These are phyloP conservation scores for Epinotia demarniana DNA, from an alignment of 2,888 invertebrate genomes.

Conservation along the genomic window DNA sequence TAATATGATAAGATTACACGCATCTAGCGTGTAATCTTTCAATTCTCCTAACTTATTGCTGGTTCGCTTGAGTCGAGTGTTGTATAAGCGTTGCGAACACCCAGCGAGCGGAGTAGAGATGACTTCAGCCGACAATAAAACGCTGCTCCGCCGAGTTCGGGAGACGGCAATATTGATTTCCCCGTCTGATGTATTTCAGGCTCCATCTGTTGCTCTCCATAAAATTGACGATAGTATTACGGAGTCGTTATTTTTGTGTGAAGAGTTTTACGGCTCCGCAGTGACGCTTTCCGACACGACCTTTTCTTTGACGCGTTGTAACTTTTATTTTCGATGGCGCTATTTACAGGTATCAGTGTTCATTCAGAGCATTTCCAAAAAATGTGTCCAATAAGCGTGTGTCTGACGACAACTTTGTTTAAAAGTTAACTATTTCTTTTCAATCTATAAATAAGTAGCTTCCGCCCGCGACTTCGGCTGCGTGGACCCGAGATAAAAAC, in stretches of 20 bases:
- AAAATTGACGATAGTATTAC: constrained; percentile 82
- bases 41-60: background rate
- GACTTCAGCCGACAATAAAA: constrained; percentile 66
- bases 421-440: too few relatives aligned
- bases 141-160: constrained; percentile 65
- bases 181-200: constrained; percentile 75
- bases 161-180: constrained; percentile 81
- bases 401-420: too few relatives aligned
- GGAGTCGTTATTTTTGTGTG: constrained; percentile 81
- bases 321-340: constrained; percentile 52
- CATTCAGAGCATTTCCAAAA: background rate
- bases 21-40: too few relatives aligned
- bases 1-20: too few relatives aligned
- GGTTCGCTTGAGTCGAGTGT: background rate
- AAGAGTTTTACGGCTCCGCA: constrained; percentile 75
- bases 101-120: constrained; percentile 52
- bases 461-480: too few relatives aligned
- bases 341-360: constrained; percentile 6
- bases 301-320: constrained; percentile 62
- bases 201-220: constrained; percentile 84
- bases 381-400: too few relatives aligned
- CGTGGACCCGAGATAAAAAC: too few relatives aligned
- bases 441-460: too few relatives aligned
- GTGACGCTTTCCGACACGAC: constrained; percentile 67
- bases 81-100: background rate